phyloP scores from a whole-genome alignment of 2,797 vertebrate species.

The Tenualosa ilisha region DNA sequence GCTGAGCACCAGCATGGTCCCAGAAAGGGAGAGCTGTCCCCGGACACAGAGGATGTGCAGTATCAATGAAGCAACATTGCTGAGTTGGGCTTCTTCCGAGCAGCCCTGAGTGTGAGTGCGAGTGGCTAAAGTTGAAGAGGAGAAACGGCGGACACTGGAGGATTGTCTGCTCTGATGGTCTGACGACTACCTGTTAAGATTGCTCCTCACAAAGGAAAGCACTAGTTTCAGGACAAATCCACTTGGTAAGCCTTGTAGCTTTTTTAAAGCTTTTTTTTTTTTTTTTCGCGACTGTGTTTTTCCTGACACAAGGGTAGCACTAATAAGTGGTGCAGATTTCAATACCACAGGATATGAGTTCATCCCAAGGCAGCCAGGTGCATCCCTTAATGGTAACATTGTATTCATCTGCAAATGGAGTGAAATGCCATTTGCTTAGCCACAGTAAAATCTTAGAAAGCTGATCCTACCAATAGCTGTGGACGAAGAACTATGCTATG shows the following conservation, averaged over 20 bases:
- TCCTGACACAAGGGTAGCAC: neutral
- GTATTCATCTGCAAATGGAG: constrained; percentile 12
- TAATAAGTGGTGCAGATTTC: constrained; percentile 16
- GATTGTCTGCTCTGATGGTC: constrained; percentile 10
- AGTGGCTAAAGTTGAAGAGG: neutral
- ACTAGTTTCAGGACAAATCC: constrained; percentile 24
- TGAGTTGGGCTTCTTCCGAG: neutral
- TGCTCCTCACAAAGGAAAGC: neutral
- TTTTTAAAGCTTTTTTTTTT: neutral
- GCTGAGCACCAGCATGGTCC: neutral
- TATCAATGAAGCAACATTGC: neutral
- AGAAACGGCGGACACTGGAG: constrained; percentile 2
- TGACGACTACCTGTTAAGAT: constrained; percentile 10
- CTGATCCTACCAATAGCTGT: neutral
- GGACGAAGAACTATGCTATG: neutral
- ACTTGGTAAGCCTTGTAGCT: neutral
- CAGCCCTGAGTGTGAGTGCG: neutral
- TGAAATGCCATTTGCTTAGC: neutral
- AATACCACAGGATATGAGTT: constrained; percentile 9
- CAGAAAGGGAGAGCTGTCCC: neutral
- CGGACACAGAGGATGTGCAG: neutral
- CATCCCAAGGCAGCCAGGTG: constrained; percentile 10
- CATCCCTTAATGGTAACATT: neutral
- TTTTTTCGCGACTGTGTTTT: neutral
- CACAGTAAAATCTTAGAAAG: constrained; percentile 8